Evolutionary conservation across 2,797 vertebrate species (phyloP).

Genomic region (Gymnopithys bicolor): DNA sequence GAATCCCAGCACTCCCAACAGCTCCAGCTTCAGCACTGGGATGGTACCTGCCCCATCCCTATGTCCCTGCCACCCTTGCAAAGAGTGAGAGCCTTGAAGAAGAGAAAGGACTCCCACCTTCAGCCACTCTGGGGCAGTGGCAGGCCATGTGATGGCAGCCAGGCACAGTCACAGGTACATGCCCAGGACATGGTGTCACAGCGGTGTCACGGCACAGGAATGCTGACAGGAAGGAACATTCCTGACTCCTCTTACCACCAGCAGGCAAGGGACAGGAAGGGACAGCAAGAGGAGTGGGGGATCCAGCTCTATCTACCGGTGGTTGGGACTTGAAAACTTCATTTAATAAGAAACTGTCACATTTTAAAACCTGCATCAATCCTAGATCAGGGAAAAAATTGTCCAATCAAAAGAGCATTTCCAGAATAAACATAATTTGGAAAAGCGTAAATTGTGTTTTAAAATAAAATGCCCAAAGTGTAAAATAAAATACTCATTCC

Average conservation of each 20-base stretch:
- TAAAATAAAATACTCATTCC: background rate
- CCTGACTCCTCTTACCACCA: background rate
- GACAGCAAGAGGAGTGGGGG: fast-evolving
- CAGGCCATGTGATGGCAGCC: background rate
- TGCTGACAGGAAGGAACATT: background rate
- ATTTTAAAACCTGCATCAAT: background rate
- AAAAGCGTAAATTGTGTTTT: background rate
- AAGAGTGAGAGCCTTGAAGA: background rate
- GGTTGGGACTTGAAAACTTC: background rate
- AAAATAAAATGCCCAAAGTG: background rate
- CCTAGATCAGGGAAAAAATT: background rate
- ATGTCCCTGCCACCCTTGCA: fast-evolving
- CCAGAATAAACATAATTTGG: background rate
- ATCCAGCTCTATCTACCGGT: fast-evolving
- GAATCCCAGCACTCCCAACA: background rate
- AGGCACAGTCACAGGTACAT: background rate
- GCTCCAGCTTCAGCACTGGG: background rate
- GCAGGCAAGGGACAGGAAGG: background rate
- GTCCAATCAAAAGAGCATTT: background rate
- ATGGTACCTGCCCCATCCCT: fast-evolving
- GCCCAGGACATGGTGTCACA: fast-evolving
- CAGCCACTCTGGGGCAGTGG: no score
- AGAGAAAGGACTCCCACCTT: no score
- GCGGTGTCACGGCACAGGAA: background rate
- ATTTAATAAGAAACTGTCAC: background rate